A percentile compares a stretch with the other conserved stretches of the same genome.
phyloP scores from a whole-genome alignment of 2,113 vertebrate species.

The Pelobates fuscus region DNA sequence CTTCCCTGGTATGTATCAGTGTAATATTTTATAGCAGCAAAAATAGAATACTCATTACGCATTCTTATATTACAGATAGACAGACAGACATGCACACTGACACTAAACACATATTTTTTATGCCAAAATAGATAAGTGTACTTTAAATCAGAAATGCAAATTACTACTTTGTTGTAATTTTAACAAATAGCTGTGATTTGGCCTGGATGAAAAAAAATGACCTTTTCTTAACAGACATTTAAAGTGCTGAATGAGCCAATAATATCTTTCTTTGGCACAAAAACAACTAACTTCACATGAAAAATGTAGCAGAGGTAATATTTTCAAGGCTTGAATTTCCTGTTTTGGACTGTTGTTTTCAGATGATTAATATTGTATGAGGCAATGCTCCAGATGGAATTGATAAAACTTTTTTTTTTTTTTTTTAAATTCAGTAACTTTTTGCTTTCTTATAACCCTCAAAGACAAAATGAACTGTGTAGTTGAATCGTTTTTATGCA shows the following conservation, averaged over 20 bases:
- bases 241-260: conserved; percentile 44
- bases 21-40: too few species aligned
- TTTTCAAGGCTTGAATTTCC: conserved; percentile 41
- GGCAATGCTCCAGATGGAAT: conserved; percentile 31
- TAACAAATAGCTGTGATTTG: conserved; percentile 24
- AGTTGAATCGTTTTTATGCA: conserved; percentile 14
- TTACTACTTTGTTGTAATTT: too few species aligned
- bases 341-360: too few species aligned
- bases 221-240: too few species aligned
- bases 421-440: conserved; percentile 31
- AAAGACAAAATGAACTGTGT: conserved; percentile 19
- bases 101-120: too few species aligned
- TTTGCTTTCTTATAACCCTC: conserved; percentile 15
- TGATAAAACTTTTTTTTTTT: conserved; percentile 36
- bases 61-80: too few species aligned
- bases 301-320: conserved; percentile 34
- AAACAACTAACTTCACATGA: conserved; percentile 45
- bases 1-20: too few species aligned
- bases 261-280: conserved; percentile 38
- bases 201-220: too few species aligned
- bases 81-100: too few species aligned
- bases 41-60: too few species aligned
- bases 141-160: too few species aligned
- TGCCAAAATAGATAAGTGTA: too few species aligned
- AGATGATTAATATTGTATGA: conserved; percentile 21